These are phyloP conservation scores for Psittacula cyanocephala DNA, from an alignment of 2,113 vertebrate genomes.

Conservation along the genomic window DNA sequence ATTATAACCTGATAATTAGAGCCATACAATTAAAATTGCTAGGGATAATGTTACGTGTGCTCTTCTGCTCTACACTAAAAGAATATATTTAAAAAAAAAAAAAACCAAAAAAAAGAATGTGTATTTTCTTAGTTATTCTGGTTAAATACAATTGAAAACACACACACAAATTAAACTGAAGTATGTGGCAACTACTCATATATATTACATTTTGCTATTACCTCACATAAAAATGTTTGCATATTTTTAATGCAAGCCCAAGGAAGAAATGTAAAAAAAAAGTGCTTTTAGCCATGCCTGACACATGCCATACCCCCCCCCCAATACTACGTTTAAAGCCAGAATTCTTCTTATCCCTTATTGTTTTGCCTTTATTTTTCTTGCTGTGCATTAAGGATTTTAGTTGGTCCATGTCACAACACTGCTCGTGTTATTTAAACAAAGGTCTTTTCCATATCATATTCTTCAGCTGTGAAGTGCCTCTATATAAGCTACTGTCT, in stretches of 20 bases:
- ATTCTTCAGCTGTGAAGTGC: conserved; percentile 33
- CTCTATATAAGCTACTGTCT: conserved; percentile 39
- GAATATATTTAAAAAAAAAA: neutral
- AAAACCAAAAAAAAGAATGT: neutral
- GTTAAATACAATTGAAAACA: neutral
- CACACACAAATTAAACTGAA: neutral
- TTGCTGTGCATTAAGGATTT: neutral
- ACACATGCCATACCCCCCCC: neutral
- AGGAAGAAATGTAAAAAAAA: neutral
- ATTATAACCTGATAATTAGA: neutral
- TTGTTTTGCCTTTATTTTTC: neutral
- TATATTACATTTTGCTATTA: neutral
- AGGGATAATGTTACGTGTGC: neutral
- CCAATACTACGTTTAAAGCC: neutral
- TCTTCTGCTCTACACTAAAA: neutral
- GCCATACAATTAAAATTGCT: neutral
- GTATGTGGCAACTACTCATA: neutral
- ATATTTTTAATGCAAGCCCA: neutral
- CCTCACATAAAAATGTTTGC: neutral
- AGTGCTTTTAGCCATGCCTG: neutral
- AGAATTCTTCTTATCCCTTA: neutral
- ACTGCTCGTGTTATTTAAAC: conserved; percentile 1
- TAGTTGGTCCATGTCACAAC: neutral
- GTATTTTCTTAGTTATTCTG: neutral
- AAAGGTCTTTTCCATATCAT: conserved; percentile 35